Percentiles rank a stretch among this genome's conserved stretches.
Conservation (phyloP, 1,140 invertebrate genomes). For the Cyclina sinensis region DNA sequence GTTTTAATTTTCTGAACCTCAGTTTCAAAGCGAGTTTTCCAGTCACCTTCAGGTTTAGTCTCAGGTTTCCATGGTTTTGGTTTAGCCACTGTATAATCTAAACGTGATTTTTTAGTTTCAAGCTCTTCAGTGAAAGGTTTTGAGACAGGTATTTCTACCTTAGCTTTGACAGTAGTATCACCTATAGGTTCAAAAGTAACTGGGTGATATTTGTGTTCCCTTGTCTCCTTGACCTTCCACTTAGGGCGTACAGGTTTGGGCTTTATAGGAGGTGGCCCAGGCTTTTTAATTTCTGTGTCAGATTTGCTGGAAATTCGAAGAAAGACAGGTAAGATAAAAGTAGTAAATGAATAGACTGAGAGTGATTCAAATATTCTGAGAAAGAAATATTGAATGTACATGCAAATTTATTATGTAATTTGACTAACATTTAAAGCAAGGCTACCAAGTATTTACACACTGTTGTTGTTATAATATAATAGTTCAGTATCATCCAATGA, state of each 20-base stretch:
- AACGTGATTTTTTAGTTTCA: background rate
- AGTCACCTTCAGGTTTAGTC: background rate
- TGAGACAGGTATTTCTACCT: slow-evolving; percentile 2
- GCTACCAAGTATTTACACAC: background rate
- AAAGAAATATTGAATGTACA: too few species aligned
- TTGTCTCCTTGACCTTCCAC: slow-evolving; percentile 48
- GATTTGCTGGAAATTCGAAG: slow-evolving; percentile 57
- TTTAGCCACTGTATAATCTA: background rate
- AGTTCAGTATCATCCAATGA: background rate
- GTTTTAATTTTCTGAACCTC: background rate
- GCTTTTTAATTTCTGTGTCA: slow-evolving; percentile 61
- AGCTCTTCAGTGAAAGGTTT: background rate
- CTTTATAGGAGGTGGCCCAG: slow-evolving; percentile 57
- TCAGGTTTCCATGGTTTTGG: slow-evolving; percentile 4
- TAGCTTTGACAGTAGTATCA: background rate
- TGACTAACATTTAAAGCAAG: background rate
- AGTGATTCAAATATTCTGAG: background rate
- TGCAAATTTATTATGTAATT: background rate
- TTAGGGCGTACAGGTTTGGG: slow-evolving; percentile 69
- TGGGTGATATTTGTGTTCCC: background rate
- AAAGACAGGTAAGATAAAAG: slow-evolving; percentile 13
- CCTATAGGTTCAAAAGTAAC: slow-evolving; percentile 24
- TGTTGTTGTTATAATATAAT: background rate
- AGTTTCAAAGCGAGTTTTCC: slow-evolving; percentile 13
- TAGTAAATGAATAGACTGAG: background rate